phyloP scores from a whole-genome alignment of 2,888 invertebrate genomes.

The Dryomyza anilis region DNA sequence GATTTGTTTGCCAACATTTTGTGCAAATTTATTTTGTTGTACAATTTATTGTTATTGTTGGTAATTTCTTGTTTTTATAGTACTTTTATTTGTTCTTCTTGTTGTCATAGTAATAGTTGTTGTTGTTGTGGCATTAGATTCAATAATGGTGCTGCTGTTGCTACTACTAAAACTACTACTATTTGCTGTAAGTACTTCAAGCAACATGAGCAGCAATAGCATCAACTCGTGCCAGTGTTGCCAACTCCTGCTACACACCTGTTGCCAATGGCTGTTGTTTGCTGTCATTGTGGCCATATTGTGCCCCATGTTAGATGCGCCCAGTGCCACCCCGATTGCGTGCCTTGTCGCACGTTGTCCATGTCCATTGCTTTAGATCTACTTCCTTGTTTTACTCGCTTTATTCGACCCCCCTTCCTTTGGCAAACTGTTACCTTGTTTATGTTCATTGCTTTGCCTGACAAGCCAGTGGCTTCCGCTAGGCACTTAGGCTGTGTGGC shows the following conservation, averaged over 20 bases:
- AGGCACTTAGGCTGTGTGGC: too few species aligned
- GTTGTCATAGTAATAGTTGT: conserved; percentile 29
- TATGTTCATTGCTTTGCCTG: conserved; percentile 29
- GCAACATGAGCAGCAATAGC: not conserved
- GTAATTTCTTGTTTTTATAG: conserved; percentile 23
- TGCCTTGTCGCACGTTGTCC: not conserved
- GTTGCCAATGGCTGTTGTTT: conserved; percentile 35
- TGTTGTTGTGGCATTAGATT: conserved; percentile 19
- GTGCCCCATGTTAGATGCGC: not conserved
- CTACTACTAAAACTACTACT: not conserved
- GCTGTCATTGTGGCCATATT: not conserved
- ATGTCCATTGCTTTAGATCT: not conserved
- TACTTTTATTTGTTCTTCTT: conserved; percentile 7
- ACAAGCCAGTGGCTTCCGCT: conserved; percentile 28
- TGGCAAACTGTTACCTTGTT: conserved; percentile 21
- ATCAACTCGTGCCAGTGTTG: not conserved
- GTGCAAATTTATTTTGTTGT: conserved; percentile 31
- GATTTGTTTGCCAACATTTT: conserved; percentile 29
- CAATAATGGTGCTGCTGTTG: not conserved
- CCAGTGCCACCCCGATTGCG: too few species aligned
- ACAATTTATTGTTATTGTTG: conserved; percentile 29
- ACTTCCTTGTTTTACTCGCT: not conserved
- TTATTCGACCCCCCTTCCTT: too few species aligned
- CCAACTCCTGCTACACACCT: conserved; percentile 34
- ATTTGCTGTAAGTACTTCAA: not conserved